Percentiles rank a stretch among this genome's conserved stretches.
These are phyloP conservation scores for Semaprochilodus insignis DNA, from an alignment of 2,797 vertebrate species.

Conservation along the genomic window DNA sequence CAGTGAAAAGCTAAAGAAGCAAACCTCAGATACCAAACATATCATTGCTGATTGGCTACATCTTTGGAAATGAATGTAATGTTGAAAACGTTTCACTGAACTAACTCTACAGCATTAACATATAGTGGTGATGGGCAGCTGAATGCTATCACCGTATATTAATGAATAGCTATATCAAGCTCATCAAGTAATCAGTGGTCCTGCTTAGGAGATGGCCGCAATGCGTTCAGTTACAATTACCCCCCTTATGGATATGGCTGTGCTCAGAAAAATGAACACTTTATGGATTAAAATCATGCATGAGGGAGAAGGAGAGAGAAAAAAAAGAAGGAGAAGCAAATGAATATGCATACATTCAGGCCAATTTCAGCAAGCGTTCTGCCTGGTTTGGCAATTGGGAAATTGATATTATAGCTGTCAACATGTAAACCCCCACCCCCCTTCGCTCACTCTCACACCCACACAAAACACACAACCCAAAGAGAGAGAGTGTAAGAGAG, in stretches of 20 bases:
- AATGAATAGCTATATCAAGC: not conserved
- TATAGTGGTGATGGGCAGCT: not conserved
- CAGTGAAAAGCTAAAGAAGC: not conserved
- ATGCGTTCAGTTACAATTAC: not conserved
- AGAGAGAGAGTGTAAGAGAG: not conserved
- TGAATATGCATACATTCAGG: slow-evolving; percentile 7
- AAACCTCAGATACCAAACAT: not conserved
- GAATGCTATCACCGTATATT: not conserved
- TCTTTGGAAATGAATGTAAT: not conserved
- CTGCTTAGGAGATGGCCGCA: not conserved
- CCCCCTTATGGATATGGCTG: not conserved
- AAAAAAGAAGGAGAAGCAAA: not conserved
- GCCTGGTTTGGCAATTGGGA: slow-evolving; percentile 36
- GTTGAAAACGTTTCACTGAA: not conserved
- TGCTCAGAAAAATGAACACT: not conserved
- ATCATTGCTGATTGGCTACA: not conserved
- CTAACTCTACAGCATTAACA: not conserved
- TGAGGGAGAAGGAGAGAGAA: not conserved
- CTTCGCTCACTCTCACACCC: not conserved
- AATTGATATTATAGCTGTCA: slow-evolving; percentile 33
- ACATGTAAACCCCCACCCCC: not conserved
- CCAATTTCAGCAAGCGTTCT: slow-evolving; percentile 33
- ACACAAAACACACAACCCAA: not conserved
- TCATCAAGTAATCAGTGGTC: not conserved
- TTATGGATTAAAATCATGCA: not conserved